Conservation (phyloP, 2,888 invertebrate genomes). For the Halictus ligatus region DNA sequence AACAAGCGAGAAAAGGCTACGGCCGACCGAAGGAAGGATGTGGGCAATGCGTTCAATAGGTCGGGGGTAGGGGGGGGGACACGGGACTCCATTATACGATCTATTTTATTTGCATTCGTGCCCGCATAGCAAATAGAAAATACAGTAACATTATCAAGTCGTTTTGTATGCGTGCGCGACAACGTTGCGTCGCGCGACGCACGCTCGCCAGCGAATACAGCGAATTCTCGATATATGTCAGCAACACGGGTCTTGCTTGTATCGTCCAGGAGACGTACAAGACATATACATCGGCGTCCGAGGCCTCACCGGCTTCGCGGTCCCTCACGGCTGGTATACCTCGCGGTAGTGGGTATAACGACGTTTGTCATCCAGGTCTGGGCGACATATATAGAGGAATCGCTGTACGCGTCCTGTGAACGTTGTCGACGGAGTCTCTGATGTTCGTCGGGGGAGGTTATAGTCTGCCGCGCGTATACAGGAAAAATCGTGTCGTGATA, state of each 20-base stretch:
- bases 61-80: background rate
- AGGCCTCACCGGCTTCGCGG: too few species aligned
- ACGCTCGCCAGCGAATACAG: conserved; percentile 26
- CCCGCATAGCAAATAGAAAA: conserved; percentile 53
- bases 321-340: too few species aligned
- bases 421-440: conserved; percentile 33
- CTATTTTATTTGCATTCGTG: conserved; percentile 52
- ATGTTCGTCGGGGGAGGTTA: background rate
- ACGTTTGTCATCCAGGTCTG: too few species aligned
- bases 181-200: conserved; percentile 33
- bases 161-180: conserved; percentile 38
- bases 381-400: too few species aligned
- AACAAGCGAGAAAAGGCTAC: background rate
- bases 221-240: too few species aligned
- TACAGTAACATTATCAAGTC: conserved; percentile 47
- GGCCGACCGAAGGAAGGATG: conserved; percentile 4
- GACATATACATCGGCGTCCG: too few species aligned
- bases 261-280: too few species aligned
- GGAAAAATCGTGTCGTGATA: background rate
- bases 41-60: background rate
- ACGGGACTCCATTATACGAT: conserved; percentile 41
- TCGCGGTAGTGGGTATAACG: too few species aligned
- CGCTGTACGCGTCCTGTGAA: background rate
- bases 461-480: background rate
- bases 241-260: too few species aligned